phyloP scores from a whole-genome alignment of 2,797 vertebrate genomes.

The Neosalanx taihuensis region DNA sequence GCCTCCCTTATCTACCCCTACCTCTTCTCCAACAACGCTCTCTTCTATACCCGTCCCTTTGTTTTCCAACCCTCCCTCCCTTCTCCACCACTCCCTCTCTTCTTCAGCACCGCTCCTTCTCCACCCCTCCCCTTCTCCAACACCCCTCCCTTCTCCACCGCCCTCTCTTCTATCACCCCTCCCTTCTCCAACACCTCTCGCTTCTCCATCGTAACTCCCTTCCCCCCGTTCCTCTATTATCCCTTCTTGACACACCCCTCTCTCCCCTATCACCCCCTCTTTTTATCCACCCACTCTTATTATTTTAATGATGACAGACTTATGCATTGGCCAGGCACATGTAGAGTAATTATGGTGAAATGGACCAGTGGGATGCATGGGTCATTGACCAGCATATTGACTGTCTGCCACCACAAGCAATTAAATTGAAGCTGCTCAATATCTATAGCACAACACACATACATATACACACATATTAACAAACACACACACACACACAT shows the following conservation, averaged over 20 bases:
- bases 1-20: conserved; percentile 21
- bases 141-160: not conserved
- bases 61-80: not conserved
- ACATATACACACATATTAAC: not conserved
- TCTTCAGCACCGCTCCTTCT: conserved; percentile 34
- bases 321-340: conserved; percentile 69
- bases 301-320: conserved; percentile 77
- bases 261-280: conserved; percentile 28
- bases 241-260: conserved; percentile 5
- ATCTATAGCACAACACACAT: conserved; percentile 54
- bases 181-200: not conserved
- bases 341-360: conserved; percentile 79
- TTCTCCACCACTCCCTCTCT: conserved; percentile 21
- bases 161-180: conserved; percentile 43
- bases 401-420: conserved; percentile 79
- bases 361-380: conserved; percentile 73
- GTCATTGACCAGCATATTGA: conserved; percentile 80
- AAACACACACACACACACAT: not conserved
- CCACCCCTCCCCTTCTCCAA: conserved; percentile 6
- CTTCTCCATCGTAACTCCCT: not conserved
- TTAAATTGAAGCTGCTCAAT: conserved; percentile 72
- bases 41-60: not conserved
- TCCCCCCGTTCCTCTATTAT: not conserved
- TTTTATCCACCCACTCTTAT: conserved; percentile 57
- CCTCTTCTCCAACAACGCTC: conserved; percentile 48